phyloP scores from a whole-genome alignment of 2,888 invertebrate species.

The Trissolcus japonicus region DNA sequence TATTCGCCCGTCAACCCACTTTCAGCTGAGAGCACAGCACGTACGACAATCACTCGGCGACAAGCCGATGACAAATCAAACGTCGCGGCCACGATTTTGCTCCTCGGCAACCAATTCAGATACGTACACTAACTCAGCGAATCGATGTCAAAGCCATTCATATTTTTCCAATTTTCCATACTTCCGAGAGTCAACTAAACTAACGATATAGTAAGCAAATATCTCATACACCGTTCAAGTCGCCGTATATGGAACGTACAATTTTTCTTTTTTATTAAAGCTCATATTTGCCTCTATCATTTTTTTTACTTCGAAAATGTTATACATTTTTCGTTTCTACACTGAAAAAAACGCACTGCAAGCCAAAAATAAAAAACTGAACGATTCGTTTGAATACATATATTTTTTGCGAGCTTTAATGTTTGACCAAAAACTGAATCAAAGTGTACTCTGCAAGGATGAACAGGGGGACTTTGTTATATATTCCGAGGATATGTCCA shows the following conservation, averaged over 20 bases:
- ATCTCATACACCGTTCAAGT: neutral
- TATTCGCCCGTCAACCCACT: constrained; percentile 29
- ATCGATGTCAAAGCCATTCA: constrained; percentile 15
- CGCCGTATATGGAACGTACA: neutral
- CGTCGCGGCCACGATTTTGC: constrained; percentile 27
- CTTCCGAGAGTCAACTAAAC: neutral
- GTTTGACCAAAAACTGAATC: neutral
- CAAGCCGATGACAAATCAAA: constrained; percentile 39
- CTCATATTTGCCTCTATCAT: too few species aligned
- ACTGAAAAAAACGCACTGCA: constrained; percentile 8
- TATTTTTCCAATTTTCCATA: constrained; percentile 25
- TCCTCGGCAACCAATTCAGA: constrained; percentile 23
- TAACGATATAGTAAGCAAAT: neutral
- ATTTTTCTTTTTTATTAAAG: neutral
- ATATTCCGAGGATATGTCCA: constrained; percentile 44
- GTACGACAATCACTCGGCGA: constrained; percentile 43
- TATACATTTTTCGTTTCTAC: too few species aligned
- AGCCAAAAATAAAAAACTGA: constrained; percentile 25
- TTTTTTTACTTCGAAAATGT: too few species aligned
- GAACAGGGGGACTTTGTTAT: constrained; percentile 6
- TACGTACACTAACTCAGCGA: constrained; percentile 15
- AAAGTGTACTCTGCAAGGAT: constrained; percentile 28
- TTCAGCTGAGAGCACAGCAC: constrained; percentile 19
- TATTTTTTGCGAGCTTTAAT: constrained; percentile 34
- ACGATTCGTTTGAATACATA: constrained; percentile 9